Base-by-base conservation (phyloP, 2,113 vertebrate species). In the Chrysemys picta region DNA sequence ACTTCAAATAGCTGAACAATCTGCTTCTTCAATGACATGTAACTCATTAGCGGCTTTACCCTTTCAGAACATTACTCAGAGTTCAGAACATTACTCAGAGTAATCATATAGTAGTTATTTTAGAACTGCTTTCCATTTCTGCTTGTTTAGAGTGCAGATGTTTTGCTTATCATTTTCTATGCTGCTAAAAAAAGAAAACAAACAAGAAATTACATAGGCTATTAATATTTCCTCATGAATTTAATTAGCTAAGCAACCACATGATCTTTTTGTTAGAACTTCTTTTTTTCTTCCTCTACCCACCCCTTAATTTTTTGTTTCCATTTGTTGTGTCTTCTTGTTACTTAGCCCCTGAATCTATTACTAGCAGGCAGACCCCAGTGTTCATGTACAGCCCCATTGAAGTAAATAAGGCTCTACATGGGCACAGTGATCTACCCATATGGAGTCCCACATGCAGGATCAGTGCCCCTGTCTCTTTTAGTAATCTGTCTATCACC, bases 121-220 rank as follows among this genome's bases (percentile, higher is more conserved):
- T 24, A 47, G 7, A 65, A 24, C 45, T 22, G 31, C 12, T 92
- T 95, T 91, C 90, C 5, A 81, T 81, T 91, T 93, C 31, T 91
- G 2, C 2, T 16, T 75, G 8, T 90, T 50, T 76, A 56, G 79
- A 85, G 9, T 8, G 22, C 54, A 52, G 50, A 85, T 86, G 80
- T 17, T 5, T 83, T 50, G 19, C 49, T 56, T 45, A 95, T 88
- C 56, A 35, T 87, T 82, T 27, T 76, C 88, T 57, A 42, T 54
- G n/a, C 62, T 65, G 7, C 42, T 81, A 81, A 88, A 87, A 59
- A 0, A 53, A 29, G 22, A 57, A 22, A 50, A 3, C 76, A 69
- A 8, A 5, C 24, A 92, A 0, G 16, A 42, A 52, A 50, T 42
- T 16, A 38, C 27, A 8, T 29, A 19, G 31, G 6, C 42, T 59